phyloP scores from a whole-genome alignment of 2,113 vertebrate genomes.

The Picathartes gymnocephalus region DNA sequence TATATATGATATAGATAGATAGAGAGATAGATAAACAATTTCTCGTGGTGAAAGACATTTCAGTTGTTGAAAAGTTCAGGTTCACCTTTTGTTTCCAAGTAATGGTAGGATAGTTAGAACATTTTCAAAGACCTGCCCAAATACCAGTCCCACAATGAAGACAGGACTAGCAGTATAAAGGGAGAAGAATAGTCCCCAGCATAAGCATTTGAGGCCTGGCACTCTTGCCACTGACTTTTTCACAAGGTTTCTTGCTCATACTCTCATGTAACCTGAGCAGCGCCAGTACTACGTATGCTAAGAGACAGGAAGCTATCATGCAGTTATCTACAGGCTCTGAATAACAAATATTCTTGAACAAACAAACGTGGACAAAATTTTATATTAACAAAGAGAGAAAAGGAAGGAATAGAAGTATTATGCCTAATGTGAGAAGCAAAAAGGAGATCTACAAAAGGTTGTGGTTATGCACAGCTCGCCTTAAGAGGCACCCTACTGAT shows the following conservation, averaged over 20 bases:
- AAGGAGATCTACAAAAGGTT: background rate
- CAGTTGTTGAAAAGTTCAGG: background rate
- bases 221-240: background rate
- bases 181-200: background rate
- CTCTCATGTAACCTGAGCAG: background rate
- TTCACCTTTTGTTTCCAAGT: background rate
- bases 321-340: background rate
- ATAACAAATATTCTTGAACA: background rate
- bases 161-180: background rate
- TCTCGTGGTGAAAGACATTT: background rate
- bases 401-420: background rate
- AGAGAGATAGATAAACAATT: background rate
- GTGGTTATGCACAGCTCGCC: background rate
- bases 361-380: background rate
- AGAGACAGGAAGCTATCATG: background rate
- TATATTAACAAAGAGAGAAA: background rate
- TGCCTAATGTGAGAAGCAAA: background rate
- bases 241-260: background rate
- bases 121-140: background rate
- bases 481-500: background rate
- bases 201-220: background rate
- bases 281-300: background rate
- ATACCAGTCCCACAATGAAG: background rate
- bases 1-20: background rate
- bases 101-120: background rate